These are phyloP conservation scores for Chrysina gloriosa DNA, from an alignment of 2,888 invertebrate species.

Conservation along the genomic window DNA sequence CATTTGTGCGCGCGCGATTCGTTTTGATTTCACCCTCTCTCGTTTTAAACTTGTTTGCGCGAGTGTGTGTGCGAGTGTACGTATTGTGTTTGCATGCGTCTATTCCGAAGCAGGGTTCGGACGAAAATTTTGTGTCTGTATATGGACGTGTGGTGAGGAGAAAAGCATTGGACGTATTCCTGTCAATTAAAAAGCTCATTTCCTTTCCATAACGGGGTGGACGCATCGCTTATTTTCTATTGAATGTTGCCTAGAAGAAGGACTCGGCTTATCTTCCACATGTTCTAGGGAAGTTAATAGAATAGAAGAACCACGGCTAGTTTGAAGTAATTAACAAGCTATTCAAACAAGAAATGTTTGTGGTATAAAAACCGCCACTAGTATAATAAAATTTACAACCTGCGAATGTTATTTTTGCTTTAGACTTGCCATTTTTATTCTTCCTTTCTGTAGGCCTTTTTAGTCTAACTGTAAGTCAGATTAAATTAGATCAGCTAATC, in stretches of 20 bases:
- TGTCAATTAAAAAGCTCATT: conserved; percentile 46
- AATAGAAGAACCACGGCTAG: too few relatives aligned
- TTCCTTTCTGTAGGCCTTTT: too few relatives aligned
- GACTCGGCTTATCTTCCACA: too few relatives aligned
- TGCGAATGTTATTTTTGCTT: too few relatives aligned
- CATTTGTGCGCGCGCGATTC: conserved; percentile 57
- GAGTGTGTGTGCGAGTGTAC: not conserved
- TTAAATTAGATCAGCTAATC: too few relatives aligned
- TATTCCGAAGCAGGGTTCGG: not conserved
- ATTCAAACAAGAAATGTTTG: too few relatives aligned
- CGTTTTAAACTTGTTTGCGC: conserved; percentile 15
- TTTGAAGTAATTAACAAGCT: too few relatives aligned
- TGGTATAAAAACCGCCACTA: too few relatives aligned
- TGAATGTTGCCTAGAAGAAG: not conserved
- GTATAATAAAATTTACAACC: too few relatives aligned
- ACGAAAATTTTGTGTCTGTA: not conserved
- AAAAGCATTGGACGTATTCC: conserved; percentile 23
- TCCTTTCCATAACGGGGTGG: conserved; percentile 23
- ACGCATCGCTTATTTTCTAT: not conserved
- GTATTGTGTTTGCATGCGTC: conserved; percentile 12
- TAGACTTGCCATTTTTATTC: too few relatives aligned
- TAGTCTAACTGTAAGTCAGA: too few relatives aligned
- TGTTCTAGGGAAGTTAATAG: too few relatives aligned
- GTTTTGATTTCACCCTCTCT: conserved; percentile 52
- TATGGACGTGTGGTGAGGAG: not conserved